These are phyloP conservation scores for Rhyzopertha dominica DNA, from an alignment of 1,140 invertebrate species.

Conservation along the genomic window DNA sequence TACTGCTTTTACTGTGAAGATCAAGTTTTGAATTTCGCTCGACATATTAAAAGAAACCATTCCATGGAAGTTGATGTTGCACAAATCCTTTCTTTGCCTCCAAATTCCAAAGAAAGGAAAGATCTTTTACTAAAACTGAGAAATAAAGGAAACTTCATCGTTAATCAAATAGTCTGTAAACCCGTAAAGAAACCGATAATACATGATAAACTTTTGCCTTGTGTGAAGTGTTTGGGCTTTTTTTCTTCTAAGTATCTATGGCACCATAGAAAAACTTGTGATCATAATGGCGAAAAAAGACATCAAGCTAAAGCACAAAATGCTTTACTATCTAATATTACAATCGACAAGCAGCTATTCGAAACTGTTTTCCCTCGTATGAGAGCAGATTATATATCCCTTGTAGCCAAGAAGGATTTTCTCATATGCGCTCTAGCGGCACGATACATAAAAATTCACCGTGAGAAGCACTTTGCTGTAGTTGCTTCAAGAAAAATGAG, in stretches of 20 bases:
- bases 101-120: no score
- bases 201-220: constrained; percentile 3
- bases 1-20: no score
- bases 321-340: constrained; percentile 6
- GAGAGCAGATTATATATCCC: constrained; percentile 19
- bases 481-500: constrained; percentile 36
- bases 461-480: constrained; percentile 32
- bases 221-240: constrained; percentile 9
- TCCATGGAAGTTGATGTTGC: no score
- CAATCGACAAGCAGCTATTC: constrained; percentile 12
- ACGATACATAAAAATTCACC: constrained; percentile 35
- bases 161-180: constrained; percentile 1
- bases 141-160: constrained; percentile 13
- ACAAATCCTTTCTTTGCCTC: no score
- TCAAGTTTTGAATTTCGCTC: no score
- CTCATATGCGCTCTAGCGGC: constrained; percentile 36
- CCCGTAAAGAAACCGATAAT: neutral
- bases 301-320: constrained; percentile 10
- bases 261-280: constrained; percentile 12
- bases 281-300: neutral
- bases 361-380: constrained; percentile 21
- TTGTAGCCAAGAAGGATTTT: constrained; percentile 28
- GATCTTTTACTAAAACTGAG: constrained; percentile 1
- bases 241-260: constrained; percentile 10
- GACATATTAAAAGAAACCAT: no score